Conservation (phyloP, 2,797 vertebrate genomes). For the Pempheris klunzingeri region DNA sequence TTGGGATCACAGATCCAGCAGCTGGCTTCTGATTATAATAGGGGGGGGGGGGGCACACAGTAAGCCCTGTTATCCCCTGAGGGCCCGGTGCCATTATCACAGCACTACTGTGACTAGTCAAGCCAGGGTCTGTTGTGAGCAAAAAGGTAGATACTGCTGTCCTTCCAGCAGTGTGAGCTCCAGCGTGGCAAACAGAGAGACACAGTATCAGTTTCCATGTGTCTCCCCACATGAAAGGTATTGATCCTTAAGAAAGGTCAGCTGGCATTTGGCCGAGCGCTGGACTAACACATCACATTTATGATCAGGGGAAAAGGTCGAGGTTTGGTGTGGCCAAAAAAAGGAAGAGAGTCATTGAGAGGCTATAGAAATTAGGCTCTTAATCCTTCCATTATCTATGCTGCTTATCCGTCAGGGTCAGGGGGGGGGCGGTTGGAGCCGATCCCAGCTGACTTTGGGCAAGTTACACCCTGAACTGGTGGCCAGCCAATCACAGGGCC, state of each 20-base stretch:
- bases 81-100: neutral
- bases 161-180: neutral
- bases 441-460: too few relatives aligned
- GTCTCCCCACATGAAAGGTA: conserved; percentile 4
- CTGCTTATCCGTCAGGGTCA: too few relatives aligned
- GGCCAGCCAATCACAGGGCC: too few relatives aligned
- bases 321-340: neutral
- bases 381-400: too few relatives aligned
- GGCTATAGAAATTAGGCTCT: too few relatives aligned
- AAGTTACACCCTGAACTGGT: too few relatives aligned
- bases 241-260: neutral
- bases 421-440: too few relatives aligned
- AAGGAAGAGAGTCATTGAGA: too few relatives aligned
- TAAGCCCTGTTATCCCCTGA: neutral
- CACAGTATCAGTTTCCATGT: neutral
- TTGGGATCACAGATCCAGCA: too few relatives aligned
- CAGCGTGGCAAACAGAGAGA: neutral
- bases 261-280: neutral
- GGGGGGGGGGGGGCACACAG: neutral
- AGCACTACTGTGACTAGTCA: neutral
- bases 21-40: neutral
- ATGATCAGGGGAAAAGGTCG: neutral
- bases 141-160: neutral
- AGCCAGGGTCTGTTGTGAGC: neutral
- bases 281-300: neutral